Percentiles rank a stretch among this genome's conserved stretches.
Evolutionary conservation across 1,140 invertebrate species (phyloP).

Genomic region (Orchestia grillus): DNA sequence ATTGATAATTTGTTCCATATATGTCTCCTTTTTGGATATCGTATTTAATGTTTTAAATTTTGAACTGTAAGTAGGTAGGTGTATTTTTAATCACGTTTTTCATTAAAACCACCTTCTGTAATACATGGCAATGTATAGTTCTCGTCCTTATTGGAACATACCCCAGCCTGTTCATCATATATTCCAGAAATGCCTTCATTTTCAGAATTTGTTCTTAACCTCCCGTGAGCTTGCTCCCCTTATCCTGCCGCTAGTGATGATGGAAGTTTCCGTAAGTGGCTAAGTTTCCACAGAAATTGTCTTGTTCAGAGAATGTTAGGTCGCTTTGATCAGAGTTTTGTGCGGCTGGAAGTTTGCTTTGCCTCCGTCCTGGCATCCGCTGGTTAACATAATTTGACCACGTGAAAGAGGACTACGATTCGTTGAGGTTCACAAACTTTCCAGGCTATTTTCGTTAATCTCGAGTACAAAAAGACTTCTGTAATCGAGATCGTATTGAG

Average conservation of each 20-base stretch:
- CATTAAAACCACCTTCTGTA: too few relatives aligned
- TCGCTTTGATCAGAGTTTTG: not conserved
- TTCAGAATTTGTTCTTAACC: not conserved
- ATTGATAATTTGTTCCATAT: too few relatives aligned
- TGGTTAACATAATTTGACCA: not conserved
- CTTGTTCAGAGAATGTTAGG: not conserved
- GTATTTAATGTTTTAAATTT: not conserved
- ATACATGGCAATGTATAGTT: too few relatives aligned
- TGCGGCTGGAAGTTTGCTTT: not conserved
- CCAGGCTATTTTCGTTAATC: not conserved
- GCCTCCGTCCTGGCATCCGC: not conserved
- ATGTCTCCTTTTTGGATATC: too few relatives aligned
- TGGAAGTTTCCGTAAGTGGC: not conserved
- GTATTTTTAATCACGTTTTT: not conserved
- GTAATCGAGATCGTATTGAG: too few relatives aligned
- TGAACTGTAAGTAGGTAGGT: not conserved
- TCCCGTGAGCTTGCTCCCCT: not conserved
- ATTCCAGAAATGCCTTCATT: not conserved
- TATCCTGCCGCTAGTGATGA: not conserved
- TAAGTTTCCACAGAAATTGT: not conserved
- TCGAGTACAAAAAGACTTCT: too few relatives aligned
- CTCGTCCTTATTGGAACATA: not conserved
- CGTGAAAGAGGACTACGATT: not conserved
- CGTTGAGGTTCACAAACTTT: not conserved
- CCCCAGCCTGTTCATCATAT: not conserved